These are phyloP conservation scores for Cloeon dipterum DNA, from an alignment of 2,888 invertebrate genomes.

Conservation along the genomic window DNA sequence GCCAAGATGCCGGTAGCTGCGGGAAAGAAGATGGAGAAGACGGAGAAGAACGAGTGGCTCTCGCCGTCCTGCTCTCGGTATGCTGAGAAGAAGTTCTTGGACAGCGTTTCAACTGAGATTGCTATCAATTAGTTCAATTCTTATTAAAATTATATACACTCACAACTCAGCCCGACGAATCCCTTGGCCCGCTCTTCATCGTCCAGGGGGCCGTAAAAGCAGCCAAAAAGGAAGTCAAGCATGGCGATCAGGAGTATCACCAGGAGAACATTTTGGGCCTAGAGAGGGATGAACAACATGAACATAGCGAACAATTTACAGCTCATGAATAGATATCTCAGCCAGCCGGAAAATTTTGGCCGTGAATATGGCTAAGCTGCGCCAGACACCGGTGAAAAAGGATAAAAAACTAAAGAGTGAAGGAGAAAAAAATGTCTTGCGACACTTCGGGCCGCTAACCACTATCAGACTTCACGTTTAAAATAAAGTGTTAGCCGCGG, in stretches of 20 bases:
- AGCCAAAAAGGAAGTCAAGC: slow-evolving; percentile 68
- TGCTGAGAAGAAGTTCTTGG: slow-evolving; percentile 52
- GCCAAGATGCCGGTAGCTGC: slow-evolving; percentile 95
- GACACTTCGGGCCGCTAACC: too few species aligned
- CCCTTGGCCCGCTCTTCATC: slow-evolving; percentile 50
- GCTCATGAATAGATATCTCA: too few species aligned
- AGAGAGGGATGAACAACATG: too few species aligned
- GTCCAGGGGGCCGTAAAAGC: slow-evolving; percentile 57
- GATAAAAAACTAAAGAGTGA: too few species aligned
- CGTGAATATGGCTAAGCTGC: too few species aligned
- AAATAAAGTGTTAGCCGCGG: too few species aligned
- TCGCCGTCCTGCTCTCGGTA: slow-evolving; percentile 55
- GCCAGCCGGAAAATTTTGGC: too few species aligned
- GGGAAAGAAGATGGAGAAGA: slow-evolving; percentile 94
- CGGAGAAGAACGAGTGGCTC: slow-evolving; percentile 74
- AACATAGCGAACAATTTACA: too few species aligned
- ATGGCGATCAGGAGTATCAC: slow-evolving; percentile 68
- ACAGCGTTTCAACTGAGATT: slow-evolving; percentile 40
- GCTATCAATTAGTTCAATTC: slow-evolving; percentile 6
- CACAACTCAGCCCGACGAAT: slow-evolving; percentile 73
- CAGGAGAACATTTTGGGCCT: slow-evolving; percentile 72
- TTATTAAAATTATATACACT: slow-evolving; percentile 15
- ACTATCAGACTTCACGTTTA: too few species aligned
- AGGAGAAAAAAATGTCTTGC: too few species aligned
- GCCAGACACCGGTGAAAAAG: too few species aligned